Evolutionary conservation across 2,888 invertebrate genomes (phyloP).

Genomic region (Calephelis perditalis): DNA sequence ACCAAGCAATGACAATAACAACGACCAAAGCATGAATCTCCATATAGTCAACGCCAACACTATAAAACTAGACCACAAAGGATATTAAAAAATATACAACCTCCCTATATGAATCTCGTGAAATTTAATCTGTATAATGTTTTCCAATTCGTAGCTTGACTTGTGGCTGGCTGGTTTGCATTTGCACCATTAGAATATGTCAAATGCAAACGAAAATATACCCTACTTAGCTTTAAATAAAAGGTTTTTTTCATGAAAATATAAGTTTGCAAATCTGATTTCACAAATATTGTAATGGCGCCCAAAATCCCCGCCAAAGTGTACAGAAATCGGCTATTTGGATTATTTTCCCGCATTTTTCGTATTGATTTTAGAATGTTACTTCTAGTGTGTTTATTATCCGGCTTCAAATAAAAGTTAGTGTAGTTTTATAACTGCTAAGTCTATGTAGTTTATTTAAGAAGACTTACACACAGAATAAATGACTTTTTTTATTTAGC

Average conservation of each 20-base stretch:
- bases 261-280: constrained; percentile 37
- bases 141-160: constrained; percentile 61
- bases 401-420: too few relatives aligned
- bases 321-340: constrained; percentile 56
- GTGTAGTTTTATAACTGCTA: too few relatives aligned
- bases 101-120: too few relatives aligned
- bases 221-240: constrained; percentile 20
- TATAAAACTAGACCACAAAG: too few relatives aligned
- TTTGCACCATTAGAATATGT: constrained; percentile 27
- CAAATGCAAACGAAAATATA: constrained; percentile 27
- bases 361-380: neutral
- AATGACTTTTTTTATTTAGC: too few relatives aligned
- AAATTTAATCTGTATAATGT: constrained; percentile 35
- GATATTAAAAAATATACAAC: too few relatives aligned
- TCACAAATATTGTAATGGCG: constrained; percentile 57
- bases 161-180: constrained; percentile 48
- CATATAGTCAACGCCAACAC: too few relatives aligned
- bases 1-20: too few relatives aligned
- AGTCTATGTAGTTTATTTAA: too few relatives aligned
- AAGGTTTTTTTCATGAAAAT: constrained; percentile 16
- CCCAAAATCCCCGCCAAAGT: constrained; percentile 46
- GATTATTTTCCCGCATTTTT: constrained; percentile 47
- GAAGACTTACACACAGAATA: too few relatives aligned
- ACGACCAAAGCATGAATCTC: too few relatives aligned
- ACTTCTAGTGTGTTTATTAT: too few relatives aligned